phyloP scores from a whole-genome alignment of 2,888 invertebrate species.

The Drosophila pegasa region DNA sequence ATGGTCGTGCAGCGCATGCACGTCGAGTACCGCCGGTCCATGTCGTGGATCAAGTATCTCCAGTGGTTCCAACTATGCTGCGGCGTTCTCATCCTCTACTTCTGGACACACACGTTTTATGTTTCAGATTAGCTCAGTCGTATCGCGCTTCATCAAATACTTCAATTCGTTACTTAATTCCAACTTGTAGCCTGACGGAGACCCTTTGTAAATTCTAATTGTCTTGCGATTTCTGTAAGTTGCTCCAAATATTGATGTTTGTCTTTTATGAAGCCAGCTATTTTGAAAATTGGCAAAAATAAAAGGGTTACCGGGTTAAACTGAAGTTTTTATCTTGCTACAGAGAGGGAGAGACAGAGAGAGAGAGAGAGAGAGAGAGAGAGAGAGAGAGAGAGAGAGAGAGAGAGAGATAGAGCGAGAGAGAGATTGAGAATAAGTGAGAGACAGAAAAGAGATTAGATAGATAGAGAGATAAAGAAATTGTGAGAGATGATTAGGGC shows the following conservation, averaged over 20 bases:
- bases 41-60: slow-evolving; percentile 2
- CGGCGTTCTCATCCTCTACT: not conserved
- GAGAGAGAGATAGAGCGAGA: not conserved
- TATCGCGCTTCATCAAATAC: not conserved
- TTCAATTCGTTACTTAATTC: not conserved
- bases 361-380: not conserved
- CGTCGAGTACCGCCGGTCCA: not conserved
- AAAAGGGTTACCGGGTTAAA: too few species aligned
- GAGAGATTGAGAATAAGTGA: too few species aligned
- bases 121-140: not conserved
- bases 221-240: not conserved
- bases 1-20: not conserved
- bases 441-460: not conserved
- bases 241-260: not conserved
- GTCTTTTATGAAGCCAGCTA: not conserved
- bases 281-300: too few species aligned
- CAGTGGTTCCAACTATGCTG: slow-evolving; percentile 19
- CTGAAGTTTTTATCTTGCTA: too few species aligned
- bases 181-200: not conserved
- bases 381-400: not conserved
- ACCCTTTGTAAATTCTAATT: slow-evolving; percentile 4
- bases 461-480: too few species aligned
- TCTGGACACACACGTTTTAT: not conserved
- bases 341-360: not conserved
- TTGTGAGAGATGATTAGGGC: too few species aligned